phyloP scores from a whole-genome alignment of 2,113 vertebrate genomes.

The Oreochromis aureus region DNA sequence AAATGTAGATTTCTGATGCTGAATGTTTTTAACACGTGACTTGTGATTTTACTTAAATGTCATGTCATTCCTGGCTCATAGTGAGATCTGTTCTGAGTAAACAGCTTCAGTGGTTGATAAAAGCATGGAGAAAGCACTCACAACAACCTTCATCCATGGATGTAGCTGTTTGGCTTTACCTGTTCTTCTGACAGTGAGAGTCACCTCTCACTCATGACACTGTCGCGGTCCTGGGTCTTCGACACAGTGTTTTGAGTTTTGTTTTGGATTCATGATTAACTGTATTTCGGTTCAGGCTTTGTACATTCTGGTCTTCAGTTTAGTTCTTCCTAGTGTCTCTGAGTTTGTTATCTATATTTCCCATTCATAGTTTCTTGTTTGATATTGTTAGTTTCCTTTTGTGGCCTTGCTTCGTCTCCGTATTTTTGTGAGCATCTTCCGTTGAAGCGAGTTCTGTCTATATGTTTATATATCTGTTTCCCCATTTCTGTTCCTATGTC shows the following conservation, averaged over 20 bases:
- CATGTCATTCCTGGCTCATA: background rate
- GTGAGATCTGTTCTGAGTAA: background rate
- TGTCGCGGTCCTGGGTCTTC: accelerated
- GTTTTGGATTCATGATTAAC: background rate
- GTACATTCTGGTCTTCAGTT: background rate
- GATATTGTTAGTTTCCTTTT: background rate
- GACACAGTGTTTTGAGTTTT: background rate
- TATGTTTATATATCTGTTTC: background rate
- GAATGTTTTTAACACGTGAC: background rate
- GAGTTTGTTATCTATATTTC: background rate
- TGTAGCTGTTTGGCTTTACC: background rate
- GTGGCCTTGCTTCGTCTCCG: accelerated
- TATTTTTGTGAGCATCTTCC: background rate
- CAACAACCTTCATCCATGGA: background rate
- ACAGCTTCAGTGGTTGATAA: background rate
- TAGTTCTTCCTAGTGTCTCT: background rate
- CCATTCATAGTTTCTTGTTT: background rate
- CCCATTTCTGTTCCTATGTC: accelerated
- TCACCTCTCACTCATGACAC: background rate
- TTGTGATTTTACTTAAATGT: background rate
- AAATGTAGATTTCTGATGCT: background rate
- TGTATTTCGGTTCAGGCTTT: background rate
- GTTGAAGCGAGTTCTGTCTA: accelerated
- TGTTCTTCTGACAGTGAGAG: background rate
- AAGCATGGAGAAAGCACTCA: background rate